phyloP scores from a whole-genome alignment of 2,113 vertebrate species.

The Petrocephalus microphthalmus region DNA sequence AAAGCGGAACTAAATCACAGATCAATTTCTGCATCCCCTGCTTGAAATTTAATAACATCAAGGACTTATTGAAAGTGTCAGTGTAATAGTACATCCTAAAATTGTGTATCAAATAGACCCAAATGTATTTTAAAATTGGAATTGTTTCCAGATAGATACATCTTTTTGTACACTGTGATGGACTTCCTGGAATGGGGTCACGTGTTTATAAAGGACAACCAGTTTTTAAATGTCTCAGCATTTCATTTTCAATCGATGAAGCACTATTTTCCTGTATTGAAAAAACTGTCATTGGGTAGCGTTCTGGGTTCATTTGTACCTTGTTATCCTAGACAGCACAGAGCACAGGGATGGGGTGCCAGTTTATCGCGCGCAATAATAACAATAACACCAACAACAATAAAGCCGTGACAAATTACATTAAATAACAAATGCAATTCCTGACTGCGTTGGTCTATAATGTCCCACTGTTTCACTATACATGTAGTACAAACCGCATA shows the following conservation, averaged over 20 bases:
- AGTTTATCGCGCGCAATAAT: not conserved
- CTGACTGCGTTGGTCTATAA: not conserved
- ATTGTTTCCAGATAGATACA: not conserved
- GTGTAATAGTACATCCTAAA: not conserved
- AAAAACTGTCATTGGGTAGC: not conserved
- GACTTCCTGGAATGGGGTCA: not conserved
- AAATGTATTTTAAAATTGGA: not conserved
- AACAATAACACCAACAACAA: not conserved
- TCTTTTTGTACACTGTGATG: not conserved
- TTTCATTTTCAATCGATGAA: not conserved
- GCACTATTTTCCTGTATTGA: not conserved
- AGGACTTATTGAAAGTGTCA: not conserved
- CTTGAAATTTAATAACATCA: not conserved
- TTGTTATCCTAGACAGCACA: not conserved
- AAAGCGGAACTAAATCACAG: not conserved
- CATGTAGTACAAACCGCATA: not conserved
- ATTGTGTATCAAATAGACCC: not conserved
- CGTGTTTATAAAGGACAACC: not conserved
- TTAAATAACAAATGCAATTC: not conserved
- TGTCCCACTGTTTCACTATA: not conserved
- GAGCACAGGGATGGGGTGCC: not conserved
- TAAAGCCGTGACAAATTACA: not conserved
- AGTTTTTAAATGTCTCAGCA: not conserved
- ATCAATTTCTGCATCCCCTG: not conserved
- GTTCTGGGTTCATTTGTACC: not conserved